phyloP scores from a whole-genome alignment of 2,113 vertebrate species.

The Corythoichthys haematopterus region DNA sequence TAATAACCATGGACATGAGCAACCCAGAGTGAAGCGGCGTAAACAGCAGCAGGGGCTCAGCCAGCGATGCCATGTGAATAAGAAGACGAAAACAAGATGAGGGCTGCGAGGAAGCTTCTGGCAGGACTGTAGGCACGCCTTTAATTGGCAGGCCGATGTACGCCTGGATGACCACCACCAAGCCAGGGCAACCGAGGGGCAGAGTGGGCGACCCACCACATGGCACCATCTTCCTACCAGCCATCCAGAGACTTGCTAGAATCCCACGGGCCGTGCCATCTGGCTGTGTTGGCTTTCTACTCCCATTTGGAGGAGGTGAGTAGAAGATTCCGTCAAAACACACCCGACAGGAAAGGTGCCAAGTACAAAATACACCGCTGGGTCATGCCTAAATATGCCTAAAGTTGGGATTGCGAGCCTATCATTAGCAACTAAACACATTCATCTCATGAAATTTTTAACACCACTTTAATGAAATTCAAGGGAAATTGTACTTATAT shows the following conservation, averaged over 20 bases:
- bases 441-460: background rate
- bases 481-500: too few relatives aligned
- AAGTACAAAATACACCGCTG: slow-evolving; percentile 31
- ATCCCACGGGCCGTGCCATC: slow-evolving; percentile 69
- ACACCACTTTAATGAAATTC: background rate
- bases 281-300: slow-evolving; percentile 55
- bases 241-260: slow-evolving; percentile 52
- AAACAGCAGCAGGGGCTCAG: slow-evolving; percentile 36
- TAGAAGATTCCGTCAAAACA: slow-evolving; percentile 22
- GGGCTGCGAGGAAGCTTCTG: slow-evolving; percentile 50
- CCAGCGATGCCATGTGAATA: slow-evolving; percentile 22
- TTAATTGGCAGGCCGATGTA: slow-evolving; percentile 68
- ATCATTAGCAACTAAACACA: slow-evolving; percentile 6
- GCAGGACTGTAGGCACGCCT: slow-evolving; percentile 58
- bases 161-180: slow-evolving; percentile 67
- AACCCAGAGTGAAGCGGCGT: slow-evolving; percentile 28
- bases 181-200: slow-evolving; percentile 58
- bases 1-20: background rate
- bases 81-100: slow-evolving; percentile 28
- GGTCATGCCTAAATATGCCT: slow-evolving; percentile 36
- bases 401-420: slow-evolving; percentile 16
- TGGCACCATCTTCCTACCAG: slow-evolving; percentile 51
- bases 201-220: slow-evolving; percentile 57
- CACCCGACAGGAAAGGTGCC: slow-evolving; percentile 54
- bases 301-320: slow-evolving; percentile 63